Percentiles rank a stretch among this genome's conserved stretches.
These are phyloP conservation scores for Petrocephalus sullivani DNA, from an alignment of 2,797 vertebrate genomes.

Conservation along the genomic window DNA sequence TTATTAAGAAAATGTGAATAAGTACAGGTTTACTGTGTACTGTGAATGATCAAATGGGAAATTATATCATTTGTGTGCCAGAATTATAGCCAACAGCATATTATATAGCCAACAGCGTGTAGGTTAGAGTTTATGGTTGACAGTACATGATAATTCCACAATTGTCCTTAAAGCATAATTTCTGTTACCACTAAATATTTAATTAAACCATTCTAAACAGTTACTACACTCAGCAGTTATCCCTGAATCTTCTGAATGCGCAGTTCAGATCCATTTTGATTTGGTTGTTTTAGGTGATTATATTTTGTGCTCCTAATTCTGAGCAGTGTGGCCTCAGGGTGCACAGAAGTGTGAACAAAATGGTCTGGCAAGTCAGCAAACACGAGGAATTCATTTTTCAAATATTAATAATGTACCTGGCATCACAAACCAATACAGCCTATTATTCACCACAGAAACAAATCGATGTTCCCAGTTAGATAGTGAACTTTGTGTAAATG, in stretches of 20 bases:
- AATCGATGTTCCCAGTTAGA: not conserved
- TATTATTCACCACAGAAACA: not conserved
- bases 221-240: not conserved
- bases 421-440: not conserved
- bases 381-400: not conserved
- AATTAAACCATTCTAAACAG: not conserved
- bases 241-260: not conserved
- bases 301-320: not conserved
- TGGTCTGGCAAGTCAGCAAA: not conserved
- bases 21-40: not conserved
- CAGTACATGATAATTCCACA: not conserved
- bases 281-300: not conserved
- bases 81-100: not conserved
- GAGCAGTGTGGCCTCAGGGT: not conserved
- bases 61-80: not conserved
- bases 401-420: constrained; percentile 14
- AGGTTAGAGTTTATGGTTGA: not conserved
- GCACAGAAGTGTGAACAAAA: not conserved
- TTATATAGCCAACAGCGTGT: not conserved
- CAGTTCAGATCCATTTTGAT: not conserved
- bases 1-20: not conserved
- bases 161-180: not conserved
- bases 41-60: not conserved
- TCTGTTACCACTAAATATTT: not conserved
- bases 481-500: not conserved